Conservation (phyloP, 2,797 vertebrate species). For the Pangasius macronema region DNA sequence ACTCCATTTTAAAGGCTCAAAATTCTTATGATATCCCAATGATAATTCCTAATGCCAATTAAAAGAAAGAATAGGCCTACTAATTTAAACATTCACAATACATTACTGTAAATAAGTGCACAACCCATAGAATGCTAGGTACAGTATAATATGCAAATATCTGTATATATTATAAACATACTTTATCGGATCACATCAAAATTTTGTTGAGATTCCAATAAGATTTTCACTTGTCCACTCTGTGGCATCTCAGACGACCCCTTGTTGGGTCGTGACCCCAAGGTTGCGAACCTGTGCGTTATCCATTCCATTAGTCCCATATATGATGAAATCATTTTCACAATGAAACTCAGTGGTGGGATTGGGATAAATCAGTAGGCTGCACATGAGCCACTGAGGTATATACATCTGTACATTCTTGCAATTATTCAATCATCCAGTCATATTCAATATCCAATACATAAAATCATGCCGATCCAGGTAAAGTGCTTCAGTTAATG, state of each 20-base stretch:
- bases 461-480: background rate
- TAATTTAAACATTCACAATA: background rate
- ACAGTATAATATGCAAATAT: background rate
- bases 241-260: background rate
- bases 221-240: background rate
- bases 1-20: slow-evolving; percentile 1
- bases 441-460: too few species aligned
- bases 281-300: background rate
- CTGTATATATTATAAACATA: background rate
- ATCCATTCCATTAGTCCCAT: background rate
- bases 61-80: background rate
- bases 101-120: background rate
- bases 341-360: background rate
- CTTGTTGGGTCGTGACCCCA: background rate
- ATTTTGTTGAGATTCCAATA: background rate
- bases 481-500: background rate
- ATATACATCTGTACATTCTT: background rate
- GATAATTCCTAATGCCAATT: background rate
- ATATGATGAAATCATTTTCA: too few species aligned
- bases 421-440: background rate
- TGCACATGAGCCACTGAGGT: background rate
- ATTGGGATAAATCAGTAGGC: background rate
- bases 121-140: background rate
- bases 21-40: background rate
- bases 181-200: background rate